A percentile compares a stretch with the other conserved stretches of the same genome.
Conservation (phyloP, 1,140 invertebrate genomes). For the Wiebesia pumilae region DNA sequence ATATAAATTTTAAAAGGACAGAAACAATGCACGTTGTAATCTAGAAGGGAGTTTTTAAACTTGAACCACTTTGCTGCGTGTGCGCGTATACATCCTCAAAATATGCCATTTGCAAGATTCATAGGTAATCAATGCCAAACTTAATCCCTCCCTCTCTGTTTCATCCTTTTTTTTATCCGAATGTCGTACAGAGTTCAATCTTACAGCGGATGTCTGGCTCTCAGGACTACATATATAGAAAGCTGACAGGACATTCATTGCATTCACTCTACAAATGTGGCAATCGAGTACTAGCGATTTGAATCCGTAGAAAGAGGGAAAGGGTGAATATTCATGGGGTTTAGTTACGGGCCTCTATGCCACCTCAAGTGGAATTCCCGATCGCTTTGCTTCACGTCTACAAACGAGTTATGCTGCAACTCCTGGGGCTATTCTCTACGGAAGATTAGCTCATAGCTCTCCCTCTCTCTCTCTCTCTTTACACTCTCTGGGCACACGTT, state of each 20-base stretch:
- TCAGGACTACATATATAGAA: neutral
- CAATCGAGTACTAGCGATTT: neutral
- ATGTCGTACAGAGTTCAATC: neutral
- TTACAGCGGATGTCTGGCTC: neutral
- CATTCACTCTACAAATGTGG: neutral
- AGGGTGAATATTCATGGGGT: slow-evolving; percentile 32
- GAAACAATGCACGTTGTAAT: no score
- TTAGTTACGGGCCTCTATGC: neutral
- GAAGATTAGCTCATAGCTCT: slow-evolving; percentile 44
- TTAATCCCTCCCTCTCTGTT: no score
- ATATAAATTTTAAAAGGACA: no score
- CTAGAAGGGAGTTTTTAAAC: no score
- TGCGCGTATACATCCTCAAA: no score
- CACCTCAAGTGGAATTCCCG: slow-evolving; percentile 23
- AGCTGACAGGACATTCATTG: neutral
- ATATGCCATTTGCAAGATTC: no score
- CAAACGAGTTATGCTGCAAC: neutral
- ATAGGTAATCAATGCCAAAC: no score
- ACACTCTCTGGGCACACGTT: slow-evolving; percentile 37
- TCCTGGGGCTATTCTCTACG: slow-evolving; percentile 12
- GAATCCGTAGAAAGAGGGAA: neutral
- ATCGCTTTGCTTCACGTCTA: slow-evolving; percentile 11
- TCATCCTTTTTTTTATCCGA: no score
- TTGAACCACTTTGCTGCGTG: no score
- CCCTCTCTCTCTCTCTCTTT: neutral